Evolutionary conservation across 1,140 invertebrate species (phyloP).

Genomic region (Cydia splendana): DNA sequence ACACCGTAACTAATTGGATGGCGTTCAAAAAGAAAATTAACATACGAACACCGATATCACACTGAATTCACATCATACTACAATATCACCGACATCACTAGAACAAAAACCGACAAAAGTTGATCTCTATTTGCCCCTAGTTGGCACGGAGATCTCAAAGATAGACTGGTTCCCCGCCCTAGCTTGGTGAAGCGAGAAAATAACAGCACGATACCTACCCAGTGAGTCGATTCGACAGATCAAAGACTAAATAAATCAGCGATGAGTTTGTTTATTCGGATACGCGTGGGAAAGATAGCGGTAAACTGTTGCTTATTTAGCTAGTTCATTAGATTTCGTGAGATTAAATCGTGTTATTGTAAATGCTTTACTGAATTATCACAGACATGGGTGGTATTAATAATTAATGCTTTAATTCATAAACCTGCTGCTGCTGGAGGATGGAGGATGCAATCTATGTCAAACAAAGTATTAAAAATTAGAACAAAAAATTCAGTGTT

Average conservation of each 20-base stretch:
- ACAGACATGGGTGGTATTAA: too few relatives aligned
- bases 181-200: not conserved
- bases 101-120: too few relatives aligned
- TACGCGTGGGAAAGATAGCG: not conserved
- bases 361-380: too few relatives aligned
- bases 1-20: slow-evolving; percentile 19
- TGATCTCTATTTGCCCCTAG: not conserved
- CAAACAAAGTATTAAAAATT: too few relatives aligned
- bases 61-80: not conserved
- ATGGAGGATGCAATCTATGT: too few relatives aligned
- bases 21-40: slow-evolving; percentile 31
- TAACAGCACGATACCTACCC: not conserved
- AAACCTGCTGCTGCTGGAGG: too few relatives aligned
- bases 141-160: not conserved
- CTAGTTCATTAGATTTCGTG: not conserved
- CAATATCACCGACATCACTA: not conserved
- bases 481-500: too few relatives aligned
- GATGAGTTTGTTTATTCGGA: slow-evolving; percentile 9
- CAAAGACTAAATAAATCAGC: slow-evolving; percentile 25
- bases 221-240: slow-evolving; percentile 19
- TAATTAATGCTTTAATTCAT: too few relatives aligned
- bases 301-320: not conserved
- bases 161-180: not conserved
- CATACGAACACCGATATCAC: slow-evolving; percentile 23
- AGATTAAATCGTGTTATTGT: too few relatives aligned